Conservation (phyloP, 2,797 vertebrate species). For the Hybognathus amarus region DNA sequence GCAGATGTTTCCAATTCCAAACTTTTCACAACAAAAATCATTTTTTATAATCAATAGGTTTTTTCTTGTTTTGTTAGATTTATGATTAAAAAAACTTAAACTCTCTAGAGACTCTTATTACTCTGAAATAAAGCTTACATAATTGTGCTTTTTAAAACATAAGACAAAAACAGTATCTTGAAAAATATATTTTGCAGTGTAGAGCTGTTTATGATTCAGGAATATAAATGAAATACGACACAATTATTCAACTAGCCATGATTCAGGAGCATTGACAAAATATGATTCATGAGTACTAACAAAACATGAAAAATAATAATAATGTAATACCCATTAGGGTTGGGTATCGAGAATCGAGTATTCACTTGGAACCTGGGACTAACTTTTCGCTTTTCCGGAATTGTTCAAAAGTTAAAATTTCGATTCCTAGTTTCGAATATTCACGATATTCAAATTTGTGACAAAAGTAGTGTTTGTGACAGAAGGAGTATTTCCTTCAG, state of each 20-base stretch:
- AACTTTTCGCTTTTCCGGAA: too few species aligned
- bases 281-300: neutral
- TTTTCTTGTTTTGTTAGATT: neutral
- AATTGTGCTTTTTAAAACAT: neutral
- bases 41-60: neutral
- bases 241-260: neutral
- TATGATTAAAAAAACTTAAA: neutral
- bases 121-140: neutral
- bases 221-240: neutral
- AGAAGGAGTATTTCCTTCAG: too few species aligned
- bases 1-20: constrained; percentile 29
- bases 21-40: neutral
- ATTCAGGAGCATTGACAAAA: neutral
- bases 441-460: too few species aligned
- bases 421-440: too few species aligned
- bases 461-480: too few species aligned
- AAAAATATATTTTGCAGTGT: neutral
- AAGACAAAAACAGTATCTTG: neutral
- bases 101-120: too few species aligned
- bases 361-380: too few species aligned
- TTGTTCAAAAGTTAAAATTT: too few species aligned
- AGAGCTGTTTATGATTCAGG: neutral
- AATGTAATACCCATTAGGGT: too few species aligned
- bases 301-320: neutral
- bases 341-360: too few species aligned